Evolutionary conservation across 2,888 invertebrate species (phyloP).

Genomic region (Melieria picta): DNA sequence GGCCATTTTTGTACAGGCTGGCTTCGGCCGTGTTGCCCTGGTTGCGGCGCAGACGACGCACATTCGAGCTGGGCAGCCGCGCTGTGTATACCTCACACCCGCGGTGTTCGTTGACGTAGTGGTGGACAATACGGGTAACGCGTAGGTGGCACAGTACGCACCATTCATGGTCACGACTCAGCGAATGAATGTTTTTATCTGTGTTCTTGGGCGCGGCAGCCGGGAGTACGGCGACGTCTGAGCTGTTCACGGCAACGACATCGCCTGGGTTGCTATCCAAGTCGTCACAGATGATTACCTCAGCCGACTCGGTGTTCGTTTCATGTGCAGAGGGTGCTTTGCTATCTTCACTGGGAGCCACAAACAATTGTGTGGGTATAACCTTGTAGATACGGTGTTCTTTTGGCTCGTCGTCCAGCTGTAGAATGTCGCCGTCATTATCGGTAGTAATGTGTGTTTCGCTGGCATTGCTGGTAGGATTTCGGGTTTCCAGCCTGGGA

Average conservation of each 20-base stretch:
- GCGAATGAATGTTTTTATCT: conserved; percentile 41
- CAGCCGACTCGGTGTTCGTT: conserved; percentile 13
- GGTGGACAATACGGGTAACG: conserved; percentile 49
- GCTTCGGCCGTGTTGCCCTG: conserved; percentile 40
- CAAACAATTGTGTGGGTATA: conserved; percentile 25
- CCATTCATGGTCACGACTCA: conserved; percentile 35
- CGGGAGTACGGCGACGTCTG: neutral
- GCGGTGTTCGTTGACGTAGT: conserved; percentile 53
- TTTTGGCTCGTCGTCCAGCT: conserved; percentile 45
- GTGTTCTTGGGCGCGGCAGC: conserved; percentile 45
- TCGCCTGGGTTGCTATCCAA: conserved; percentile 21
- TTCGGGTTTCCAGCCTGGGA: neutral
- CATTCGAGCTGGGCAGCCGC: conserved; percentile 41
- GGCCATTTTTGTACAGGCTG: conserved; percentile 47
- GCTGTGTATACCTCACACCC: conserved; percentile 52
- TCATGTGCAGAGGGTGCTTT: neutral
- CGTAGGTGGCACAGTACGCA: conserved; percentile 49
- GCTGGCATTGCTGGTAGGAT: neutral
- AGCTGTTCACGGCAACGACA: neutral
- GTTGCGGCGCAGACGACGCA: conserved; percentile 43
- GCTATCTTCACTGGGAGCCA: neutral
- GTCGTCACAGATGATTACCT: conserved; percentile 41
- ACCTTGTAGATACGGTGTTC: conserved; percentile 47
- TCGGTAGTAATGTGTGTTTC: conserved; percentile 13
- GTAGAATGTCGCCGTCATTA: conserved; percentile 33